Evolutionary conservation across 1,140 invertebrate species (phyloP).

Genomic region (Cotesia typhae): DNA sequence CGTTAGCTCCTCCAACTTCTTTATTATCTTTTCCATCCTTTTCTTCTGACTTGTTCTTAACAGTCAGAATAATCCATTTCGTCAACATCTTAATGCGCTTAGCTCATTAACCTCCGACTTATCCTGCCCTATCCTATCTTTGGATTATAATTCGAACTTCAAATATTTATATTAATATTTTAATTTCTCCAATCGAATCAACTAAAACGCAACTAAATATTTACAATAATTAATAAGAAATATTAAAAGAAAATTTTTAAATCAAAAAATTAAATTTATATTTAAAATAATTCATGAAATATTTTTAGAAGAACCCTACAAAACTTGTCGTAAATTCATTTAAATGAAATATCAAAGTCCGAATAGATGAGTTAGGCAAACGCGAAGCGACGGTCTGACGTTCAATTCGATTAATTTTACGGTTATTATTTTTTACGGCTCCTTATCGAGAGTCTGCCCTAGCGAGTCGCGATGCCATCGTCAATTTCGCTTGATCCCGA

Average conservation of each 20-base stretch:
- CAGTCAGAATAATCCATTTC: conserved; percentile 34
- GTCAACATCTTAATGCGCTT: conserved; percentile 36
- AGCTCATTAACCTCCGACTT: conserved; percentile 23
- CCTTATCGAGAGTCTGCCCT: conserved; percentile 47
- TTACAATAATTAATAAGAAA: no score
- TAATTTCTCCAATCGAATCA: neutral
- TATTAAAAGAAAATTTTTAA: no score
- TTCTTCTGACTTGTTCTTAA: neutral
- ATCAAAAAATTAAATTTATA: no score
- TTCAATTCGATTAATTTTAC: conserved; percentile 64
- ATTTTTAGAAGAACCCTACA: no score
- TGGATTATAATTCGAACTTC: neutral
- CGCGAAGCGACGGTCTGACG: conserved; percentile 53
- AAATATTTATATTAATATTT: neutral
- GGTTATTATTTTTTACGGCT: conserved; percentile 64
- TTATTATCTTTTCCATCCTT: conserved; percentile 20
- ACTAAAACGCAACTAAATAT: no score
- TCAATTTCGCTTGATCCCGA: conserved; percentile 44
- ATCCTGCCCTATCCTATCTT: neutral
- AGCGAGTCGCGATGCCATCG: conserved; percentile 19
- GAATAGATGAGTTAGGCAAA: conserved; percentile 51
- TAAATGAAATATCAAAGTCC: neutral
- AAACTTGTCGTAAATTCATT: conserved; percentile 14
- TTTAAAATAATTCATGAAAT: no score
- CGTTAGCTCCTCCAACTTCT: conserved; percentile 15